Conservation (phyloP, 2,888 invertebrate species). For the Diarsia mendica region DNA sequence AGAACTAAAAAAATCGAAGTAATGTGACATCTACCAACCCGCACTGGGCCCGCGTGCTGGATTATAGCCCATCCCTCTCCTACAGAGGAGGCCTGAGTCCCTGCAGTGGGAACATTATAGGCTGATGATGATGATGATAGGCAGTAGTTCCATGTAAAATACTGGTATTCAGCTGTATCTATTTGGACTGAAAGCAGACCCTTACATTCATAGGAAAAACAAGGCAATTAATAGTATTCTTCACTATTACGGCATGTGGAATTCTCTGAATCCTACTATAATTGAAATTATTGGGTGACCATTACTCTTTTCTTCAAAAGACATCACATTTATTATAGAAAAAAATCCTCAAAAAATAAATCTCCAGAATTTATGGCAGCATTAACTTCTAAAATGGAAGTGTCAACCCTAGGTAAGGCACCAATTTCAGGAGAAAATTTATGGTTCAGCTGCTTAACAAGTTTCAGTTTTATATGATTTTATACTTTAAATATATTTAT, state of each 20-base stretch:
- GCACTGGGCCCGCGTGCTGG: too few species aligned
- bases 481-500: slow-evolving; percentile 26
- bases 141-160: too few species aligned
- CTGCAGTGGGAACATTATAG: too few species aligned
- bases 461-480: slow-evolving; percentile 41
- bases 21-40: too few species aligned
- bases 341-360: slow-evolving; percentile 16
- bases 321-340: not conserved
- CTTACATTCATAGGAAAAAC: too few species aligned
- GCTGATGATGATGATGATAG: too few species aligned
- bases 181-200: too few species aligned
- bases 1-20: too few species aligned
- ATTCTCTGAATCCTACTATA: not conserved
- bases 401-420: slow-evolving; percentile 42
- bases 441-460: slow-evolving; percentile 31
- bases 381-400: slow-evolving; percentile 42
- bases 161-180: too few species aligned
- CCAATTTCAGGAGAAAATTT: slow-evolving; percentile 39
- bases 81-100: too few species aligned
- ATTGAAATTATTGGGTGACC: not conserved
- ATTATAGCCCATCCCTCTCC: too few species aligned
- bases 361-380: slow-evolving; percentile 13
- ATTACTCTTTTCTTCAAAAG: not conserved
- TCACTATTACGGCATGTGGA: not conserved
- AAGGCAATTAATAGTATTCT: too few species aligned